Evolutionary conservation across 2,113 vertebrate species (phyloP), one percentile per base, ranked within the genome.

Genomic region (Struthio camelus): DNA sequence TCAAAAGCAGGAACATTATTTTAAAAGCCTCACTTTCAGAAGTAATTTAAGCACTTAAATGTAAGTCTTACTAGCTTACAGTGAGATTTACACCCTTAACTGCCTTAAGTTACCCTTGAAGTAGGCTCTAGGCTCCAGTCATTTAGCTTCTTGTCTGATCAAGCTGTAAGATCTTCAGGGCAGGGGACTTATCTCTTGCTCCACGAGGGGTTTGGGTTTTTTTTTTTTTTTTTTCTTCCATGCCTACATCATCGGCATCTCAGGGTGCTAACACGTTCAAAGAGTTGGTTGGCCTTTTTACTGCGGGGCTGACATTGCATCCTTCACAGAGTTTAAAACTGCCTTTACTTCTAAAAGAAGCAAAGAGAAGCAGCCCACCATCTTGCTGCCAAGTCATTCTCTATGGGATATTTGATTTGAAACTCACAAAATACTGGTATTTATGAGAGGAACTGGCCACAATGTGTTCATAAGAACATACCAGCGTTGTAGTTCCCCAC

Each of bases 1-100:
- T 73, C 81, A 87, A 89, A 94, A 77, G 80, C 15, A 1, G 91
- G 44, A 59, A 85, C 54, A 9, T 90, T 77, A 73, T 62, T 91
- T 83, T 46, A 58, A 93, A 97, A 80, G 81, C 89, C 89, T 94
- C 78, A 38, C 89, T 95, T 97, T 95, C 93, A 95, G 87, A 89
- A 80, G 78, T 71, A 82, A 77, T 79, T 80, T 66, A 87, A 80
- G 91, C 75, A 85, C 78, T 94, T 94, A 71, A 80, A 4, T 9
- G 77, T 48, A 86, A 92, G 19, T 80, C 89, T 85, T 66, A 61
- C 0, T 94, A 81, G 72, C 87, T 95, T 75, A 38, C 12, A 12
- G 40, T 46, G 79, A 87, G 71, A 70, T 91, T 85, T 83, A 87
- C 87, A 91, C 62, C 66, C 75, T 72, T 44, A 85, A 58, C 48